Base-by-base conservation (phyloP, 2,888 invertebrate species). In the Polylopha cassiicola region DNA sequence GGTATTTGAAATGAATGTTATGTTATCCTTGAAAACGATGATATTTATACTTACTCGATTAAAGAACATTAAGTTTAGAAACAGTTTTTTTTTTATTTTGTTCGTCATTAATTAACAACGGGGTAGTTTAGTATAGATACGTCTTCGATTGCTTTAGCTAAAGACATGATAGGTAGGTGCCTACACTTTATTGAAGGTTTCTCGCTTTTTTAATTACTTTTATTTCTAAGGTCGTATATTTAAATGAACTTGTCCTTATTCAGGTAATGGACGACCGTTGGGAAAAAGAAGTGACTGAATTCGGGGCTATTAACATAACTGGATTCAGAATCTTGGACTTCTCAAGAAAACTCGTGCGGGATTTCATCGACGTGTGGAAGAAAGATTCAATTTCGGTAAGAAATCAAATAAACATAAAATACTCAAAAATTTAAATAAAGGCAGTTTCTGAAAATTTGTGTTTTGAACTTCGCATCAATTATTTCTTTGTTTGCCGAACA, bases 301-400 rank as follows among this genome's bases (percentile, higher is more conserved):
- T 92, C 69, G 97, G 97, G 11, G 98, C 98, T 50, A 94, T 99
- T 63, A 99, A 99, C 87, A 95, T 99, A 59, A 98, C 98, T 13
- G 99, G 98, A 38, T 99, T 99, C 81, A 91, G 96, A 58, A 91
- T 98, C 55, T 89, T 98, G 43, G 95, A 98, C 79, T 88, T 89
- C 48, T 89, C 91, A 33, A 89, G 92, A 53, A 90, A 90, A 59
- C 87, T 90, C 54, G 95, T 95, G 33, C 90, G 90, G 64, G 92
- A 95, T 48, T 96, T 97, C 76, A 86, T 95, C 50, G 91, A 91
- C 49, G 89, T 89, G 43, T 97, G 96, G 96, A 90, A 90, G 22
- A 87, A 92, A 48, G 91, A 93, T 65, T 90, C 91, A 47, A 92
- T 97, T 70, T 95, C 95, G 70, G 95, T 95, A 86, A 87, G 89